Base-by-base conservation (phyloP, 2,888 invertebrate genomes). In the Dermolepida albohirtum region DNA sequence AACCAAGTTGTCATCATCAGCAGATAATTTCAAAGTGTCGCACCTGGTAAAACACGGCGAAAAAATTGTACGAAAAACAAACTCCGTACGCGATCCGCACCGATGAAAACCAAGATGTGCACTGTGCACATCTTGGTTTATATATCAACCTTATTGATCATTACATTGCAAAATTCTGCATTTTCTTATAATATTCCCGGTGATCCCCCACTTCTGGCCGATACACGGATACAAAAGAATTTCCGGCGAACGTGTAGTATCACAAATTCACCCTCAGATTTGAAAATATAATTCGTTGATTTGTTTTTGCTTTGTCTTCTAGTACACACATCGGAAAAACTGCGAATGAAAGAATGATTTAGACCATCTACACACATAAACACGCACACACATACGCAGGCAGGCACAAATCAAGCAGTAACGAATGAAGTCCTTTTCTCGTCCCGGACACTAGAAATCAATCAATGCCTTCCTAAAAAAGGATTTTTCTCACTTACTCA, bases 361-460 rank as follows among this genome's bases (percentile, higher is more conserved):
- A 47, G n/a, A 34, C 10, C 34, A 47, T 39, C 16, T 11, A 34
- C 6, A 34, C 34, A 34, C 1, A 34, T 34, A 34, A 39, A 16
- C 27, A 11, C 14, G 5, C 4, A 16, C 59, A 34, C 22, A 17
- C 16, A 47, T 39, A 12, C 59, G 16, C 16, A 14, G 11, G 11
- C 12, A 34, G n/a, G 34, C 14, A 47, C 41, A 59, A 44, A 62
- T 47, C 59, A 49, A 34, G 47, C 59, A 17, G 59, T 62, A 34
- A 62, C 59, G 59, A 62, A 62, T 62, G 59, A 47, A 62, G 59
- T 39, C 47, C 59, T 49, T 62, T 62, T 62, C 59, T 62, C 59
- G 47, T 49, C 14, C 29, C 39, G 47, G 59, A 62, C 59, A 62
- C 47, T 47, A 62, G 47, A 62, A 62, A 62, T 62, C 59, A 62